phyloP scores from a whole-genome alignment of 1,140 invertebrate species.

The Cherax destructor region DNA sequence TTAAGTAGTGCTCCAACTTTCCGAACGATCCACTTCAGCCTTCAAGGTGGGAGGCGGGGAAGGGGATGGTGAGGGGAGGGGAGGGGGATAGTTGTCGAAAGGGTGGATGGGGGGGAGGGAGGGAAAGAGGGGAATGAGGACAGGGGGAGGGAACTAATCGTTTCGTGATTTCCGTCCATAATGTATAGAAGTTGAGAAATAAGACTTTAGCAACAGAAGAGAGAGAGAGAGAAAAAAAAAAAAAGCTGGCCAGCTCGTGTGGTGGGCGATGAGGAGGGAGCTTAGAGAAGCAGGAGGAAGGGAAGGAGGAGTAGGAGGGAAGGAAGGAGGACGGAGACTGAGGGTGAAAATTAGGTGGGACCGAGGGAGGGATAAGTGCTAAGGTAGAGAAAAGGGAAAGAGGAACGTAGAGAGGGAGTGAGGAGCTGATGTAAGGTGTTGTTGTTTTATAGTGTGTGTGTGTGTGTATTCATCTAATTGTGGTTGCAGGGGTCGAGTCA shows the following conservation, averaged over 20 bases:
- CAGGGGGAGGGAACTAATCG: constrained; percentile 38
- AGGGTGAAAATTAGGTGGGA: too few species aligned
- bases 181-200: constrained; percentile 50
- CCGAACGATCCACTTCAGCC: constrained; percentile 50
- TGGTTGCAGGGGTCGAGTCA: too few species aligned
- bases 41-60: neutral
- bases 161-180: constrained; percentile 60
- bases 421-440: too few species aligned
- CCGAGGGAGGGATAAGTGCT: too few species aligned
- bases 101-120: neutral
- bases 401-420: too few species aligned
- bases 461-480: too few species aligned
- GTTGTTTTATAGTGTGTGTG: neutral
- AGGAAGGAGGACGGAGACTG: too few species aligned
- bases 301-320: too few species aligned
- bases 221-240: neutral
- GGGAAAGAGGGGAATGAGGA: neutral
- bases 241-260: neutral
- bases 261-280: too few species aligned
- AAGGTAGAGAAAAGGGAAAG: too few species aligned
- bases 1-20: constrained; percentile 63
- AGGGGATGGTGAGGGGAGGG: neutral
- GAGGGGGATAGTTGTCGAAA: neutral
- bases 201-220: constrained; percentile 36
- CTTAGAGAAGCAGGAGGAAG: too few species aligned